Evolutionary conservation across 1,140 invertebrate species (phyloP).

Genomic region (Pseudomyrmex sp.): DNA sequence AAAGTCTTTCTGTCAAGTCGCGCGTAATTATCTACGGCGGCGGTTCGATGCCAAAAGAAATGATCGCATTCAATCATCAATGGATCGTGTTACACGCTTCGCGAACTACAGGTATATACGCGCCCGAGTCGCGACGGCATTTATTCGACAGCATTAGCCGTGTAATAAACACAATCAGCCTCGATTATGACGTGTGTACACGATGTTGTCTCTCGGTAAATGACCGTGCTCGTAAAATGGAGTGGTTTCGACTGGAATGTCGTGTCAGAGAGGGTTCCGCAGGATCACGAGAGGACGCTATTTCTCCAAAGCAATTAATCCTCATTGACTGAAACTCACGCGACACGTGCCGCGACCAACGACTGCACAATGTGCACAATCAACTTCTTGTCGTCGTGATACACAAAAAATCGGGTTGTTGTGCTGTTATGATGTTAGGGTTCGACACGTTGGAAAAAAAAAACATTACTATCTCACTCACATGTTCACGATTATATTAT

Average conservation of each 20-base stretch:
- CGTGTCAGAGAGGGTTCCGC: constrained; percentile 51
- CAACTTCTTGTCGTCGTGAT: neutral
- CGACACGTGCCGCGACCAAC: constrained; percentile 1
- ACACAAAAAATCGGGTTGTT: neutral
- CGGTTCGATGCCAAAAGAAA: neutral
- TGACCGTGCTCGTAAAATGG: constrained; percentile 51
- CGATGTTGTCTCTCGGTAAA: constrained; percentile 8
- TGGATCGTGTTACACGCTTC: neutral
- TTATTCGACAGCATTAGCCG: constrained; percentile 25
- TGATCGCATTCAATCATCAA: neutral
- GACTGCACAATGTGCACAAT: neutral
- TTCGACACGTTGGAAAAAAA: neutral
- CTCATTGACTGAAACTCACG: constrained; percentile 48
- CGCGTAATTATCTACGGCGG: constrained; percentile 1
- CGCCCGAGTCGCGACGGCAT: neutral
- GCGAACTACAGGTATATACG: neutral
- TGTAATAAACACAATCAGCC: constrained; percentile 47
- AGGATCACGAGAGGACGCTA: constrained; percentile 42
- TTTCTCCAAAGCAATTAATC: constrained; percentile 58
- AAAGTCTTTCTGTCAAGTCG: constrained; percentile 22
- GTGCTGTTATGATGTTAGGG: neutral
- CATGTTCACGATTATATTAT: constrained; percentile 5
- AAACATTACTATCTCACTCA: neutral
- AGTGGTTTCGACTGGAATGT: constrained; percentile 43
- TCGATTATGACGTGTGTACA: constrained; percentile 35